Evolutionary conservation across 1,140 invertebrate species (phyloP).

Genomic region (Zelostemma sp.): DNA sequence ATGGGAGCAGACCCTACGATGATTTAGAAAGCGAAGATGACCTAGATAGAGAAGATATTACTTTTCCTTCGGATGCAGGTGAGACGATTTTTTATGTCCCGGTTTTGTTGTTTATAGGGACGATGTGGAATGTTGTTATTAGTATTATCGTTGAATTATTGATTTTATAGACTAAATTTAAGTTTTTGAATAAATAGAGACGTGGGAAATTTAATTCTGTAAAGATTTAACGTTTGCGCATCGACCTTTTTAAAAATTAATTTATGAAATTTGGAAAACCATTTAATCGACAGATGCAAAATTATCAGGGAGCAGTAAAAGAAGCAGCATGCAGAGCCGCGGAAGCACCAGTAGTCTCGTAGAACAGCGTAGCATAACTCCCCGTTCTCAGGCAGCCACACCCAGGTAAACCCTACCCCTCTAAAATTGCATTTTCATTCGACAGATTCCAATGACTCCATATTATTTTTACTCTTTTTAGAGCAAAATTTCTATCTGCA

Average conservation of each 20-base stretch:
- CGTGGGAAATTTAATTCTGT: no score
- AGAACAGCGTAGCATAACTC: constrained; percentile 84
- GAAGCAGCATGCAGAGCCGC: constrained; percentile 90
- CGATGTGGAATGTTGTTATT: no score
- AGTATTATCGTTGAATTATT: no score
- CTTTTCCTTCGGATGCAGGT: constrained; percentile 83
- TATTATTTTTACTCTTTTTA: no score
- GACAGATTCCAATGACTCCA: no score
- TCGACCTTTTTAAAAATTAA: no score
- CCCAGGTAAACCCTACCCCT: constrained; percentile 83
- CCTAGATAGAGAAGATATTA: constrained; percentile 87
- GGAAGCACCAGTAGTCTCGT: constrained; percentile 88
- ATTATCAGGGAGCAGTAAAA: constrained; percentile 83
- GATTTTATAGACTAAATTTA: no score
- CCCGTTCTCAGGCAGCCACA: constrained; percentile 88
- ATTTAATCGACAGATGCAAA: constrained; percentile 66
- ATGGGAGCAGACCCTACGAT: constrained; percentile 78
- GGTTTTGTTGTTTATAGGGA: no score
- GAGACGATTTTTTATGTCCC: constrained; percentile 26
- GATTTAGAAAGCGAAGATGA: constrained; percentile 94
- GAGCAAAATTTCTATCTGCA: no score
- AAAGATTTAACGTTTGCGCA: no score
- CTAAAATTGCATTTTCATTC: no score
- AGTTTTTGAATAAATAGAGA: no score
- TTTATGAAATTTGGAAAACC: constrained; percentile 32